Evolutionary conservation across 2,888 invertebrate genomes (phyloP), one percentile per base, ranked within the genome.

Genomic region (Melinaea marsaeus): DNA sequence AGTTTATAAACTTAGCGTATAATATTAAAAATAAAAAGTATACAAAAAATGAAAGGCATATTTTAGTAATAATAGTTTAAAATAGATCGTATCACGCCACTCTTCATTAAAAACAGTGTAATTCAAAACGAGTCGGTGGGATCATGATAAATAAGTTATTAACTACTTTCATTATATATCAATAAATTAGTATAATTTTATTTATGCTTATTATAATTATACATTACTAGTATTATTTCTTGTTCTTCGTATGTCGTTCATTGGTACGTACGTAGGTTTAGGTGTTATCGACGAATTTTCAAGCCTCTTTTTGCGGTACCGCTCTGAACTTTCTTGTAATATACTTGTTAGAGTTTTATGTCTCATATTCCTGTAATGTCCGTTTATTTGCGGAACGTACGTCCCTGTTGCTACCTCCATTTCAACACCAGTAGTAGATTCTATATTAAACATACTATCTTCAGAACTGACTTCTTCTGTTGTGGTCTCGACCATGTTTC

Each of bases 191-290:
- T 32, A 32, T 32, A n/a, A 51, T 11, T 1, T 51, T 51, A 32
- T 2, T 51, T 7, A 32, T 4, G 6, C n/a, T 58, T 55, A 64
- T 60, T 37, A 58, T 46, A 58, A 33, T 54, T 60, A 37, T 13
- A 57, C 66, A 64, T 64, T 63, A 46, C 48, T 46, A n/a, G 63
- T 46, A 47, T 34, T 69, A 34, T 78, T 80, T 63, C 77, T 78
- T 66, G 84, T 88, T 60, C 90, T 82, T 69, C 79, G 83, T 34
- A 90, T 88, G 77, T 90, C 88, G 68, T 90, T 89, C 73, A 79
- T 78, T 2, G 85, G 83, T 37, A 79, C 80, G 61, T 84, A 82
- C 9, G 77, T 77, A 33, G 78, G 72, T 64, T 75, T 74, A 42
- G 78, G 78, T 61, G 79, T 79, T 59, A 81, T 79, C 0, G 84